Conservation (phyloP, 1,140 invertebrate species). For the Diabrotica undecimpunctata region DNA sequence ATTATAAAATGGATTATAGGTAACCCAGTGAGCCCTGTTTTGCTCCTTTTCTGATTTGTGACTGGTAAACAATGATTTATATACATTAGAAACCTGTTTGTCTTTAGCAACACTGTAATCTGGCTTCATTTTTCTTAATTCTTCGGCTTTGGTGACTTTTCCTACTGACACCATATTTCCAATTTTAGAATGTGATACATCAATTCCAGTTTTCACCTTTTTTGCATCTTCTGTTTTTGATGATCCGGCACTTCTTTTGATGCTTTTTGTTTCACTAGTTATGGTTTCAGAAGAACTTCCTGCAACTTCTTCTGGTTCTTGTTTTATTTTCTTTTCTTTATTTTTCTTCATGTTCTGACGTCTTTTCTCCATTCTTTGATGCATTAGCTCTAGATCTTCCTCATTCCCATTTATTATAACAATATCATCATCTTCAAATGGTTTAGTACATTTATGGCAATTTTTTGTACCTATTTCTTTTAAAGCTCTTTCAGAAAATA, state of each 20-base stretch:
- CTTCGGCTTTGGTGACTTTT: conserved; percentile 30
- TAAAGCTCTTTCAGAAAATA: conserved; percentile 89
- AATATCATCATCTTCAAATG: conserved; percentile 73
- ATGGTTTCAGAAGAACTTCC: not conserved
- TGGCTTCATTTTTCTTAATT: conserved; percentile 67
- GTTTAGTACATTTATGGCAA: conserved; percentile 77
- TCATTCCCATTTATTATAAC: conserved; percentile 83
- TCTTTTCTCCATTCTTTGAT: conserved; percentile 61
- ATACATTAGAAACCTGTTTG: conserved; percentile 83
- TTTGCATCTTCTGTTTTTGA: conserved; percentile 16
- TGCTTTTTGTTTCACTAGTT: conserved; percentile 2
- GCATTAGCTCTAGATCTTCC: conserved; percentile 70
- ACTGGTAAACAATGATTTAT: conserved; percentile 92
- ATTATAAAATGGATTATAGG: conserved; percentile 96
- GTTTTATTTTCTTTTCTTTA: conserved; percentile 54
- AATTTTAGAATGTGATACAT: conserved; percentile 25
- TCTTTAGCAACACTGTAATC: conserved; percentile 88
- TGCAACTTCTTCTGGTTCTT: conserved; percentile 18
- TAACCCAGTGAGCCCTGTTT: conserved; percentile 92
- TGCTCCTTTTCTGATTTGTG: conserved; percentile 84
- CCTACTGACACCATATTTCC: conserved; percentile 29
- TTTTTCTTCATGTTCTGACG: conserved; percentile 64
- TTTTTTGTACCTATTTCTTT: conserved; percentile 81
- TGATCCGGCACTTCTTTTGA: not conserved
- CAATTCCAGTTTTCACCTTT: conserved; percentile 8